These are phyloP conservation scores for Aproaerema taeniolella DNA, from an alignment of 2,888 invertebrate species.

Conservation along the genomic window DNA sequence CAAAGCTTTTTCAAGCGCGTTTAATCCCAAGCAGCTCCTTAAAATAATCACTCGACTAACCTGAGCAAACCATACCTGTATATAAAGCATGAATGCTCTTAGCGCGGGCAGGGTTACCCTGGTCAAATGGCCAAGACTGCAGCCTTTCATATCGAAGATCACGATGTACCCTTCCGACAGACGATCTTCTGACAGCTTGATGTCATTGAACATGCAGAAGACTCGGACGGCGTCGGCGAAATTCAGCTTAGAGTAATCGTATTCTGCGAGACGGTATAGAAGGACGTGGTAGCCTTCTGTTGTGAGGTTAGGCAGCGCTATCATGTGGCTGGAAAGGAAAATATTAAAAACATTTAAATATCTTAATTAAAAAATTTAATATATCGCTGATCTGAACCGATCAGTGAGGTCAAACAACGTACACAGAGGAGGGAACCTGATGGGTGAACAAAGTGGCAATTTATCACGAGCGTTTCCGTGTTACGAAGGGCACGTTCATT, in stretches of 20 bases:
- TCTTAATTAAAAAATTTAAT: no score
- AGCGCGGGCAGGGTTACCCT: slow-evolving; percentile 80
- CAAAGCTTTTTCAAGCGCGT: no score
- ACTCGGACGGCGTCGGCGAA: slow-evolving; percentile 80
- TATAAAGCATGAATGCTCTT: slow-evolving; percentile 81
- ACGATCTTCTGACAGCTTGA: slow-evolving; percentile 79
- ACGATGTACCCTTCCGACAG: slow-evolving; percentile 78
- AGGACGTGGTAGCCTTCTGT: slow-evolving; percentile 80
- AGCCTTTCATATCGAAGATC: slow-evolving; percentile 82
- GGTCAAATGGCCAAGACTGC: slow-evolving; percentile 80
- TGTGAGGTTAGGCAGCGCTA: slow-evolving; percentile 78
- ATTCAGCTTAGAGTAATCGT: slow-evolving; percentile 80
- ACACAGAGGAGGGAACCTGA: no score
- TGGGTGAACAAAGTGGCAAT: no score
- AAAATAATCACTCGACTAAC: no score
- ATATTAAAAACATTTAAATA: no score
- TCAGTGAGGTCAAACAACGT: no score
- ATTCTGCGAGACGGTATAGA: slow-evolving; percentile 77
- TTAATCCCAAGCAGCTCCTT: no score
- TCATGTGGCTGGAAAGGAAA: slow-evolving; percentile 71
- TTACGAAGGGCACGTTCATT: no score
- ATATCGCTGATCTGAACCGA: no score
- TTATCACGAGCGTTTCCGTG: no score
- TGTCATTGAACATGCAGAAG: slow-evolving; percentile 83
- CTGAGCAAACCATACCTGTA: slow-evolving; percentile 80